Conservation (phyloP, 2,888 invertebrate species). For the Microplitis manilae region DNA sequence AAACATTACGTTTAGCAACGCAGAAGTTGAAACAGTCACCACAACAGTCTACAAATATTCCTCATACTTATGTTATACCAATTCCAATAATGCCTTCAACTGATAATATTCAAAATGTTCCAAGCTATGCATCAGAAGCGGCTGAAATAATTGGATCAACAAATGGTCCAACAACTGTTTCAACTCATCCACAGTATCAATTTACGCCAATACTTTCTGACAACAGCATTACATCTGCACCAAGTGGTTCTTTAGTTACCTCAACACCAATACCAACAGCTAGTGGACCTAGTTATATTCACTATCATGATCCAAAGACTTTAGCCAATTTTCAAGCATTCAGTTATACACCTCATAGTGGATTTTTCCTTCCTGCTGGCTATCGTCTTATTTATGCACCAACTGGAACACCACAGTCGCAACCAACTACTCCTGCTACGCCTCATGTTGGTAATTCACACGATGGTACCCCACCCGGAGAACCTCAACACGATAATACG, state of each 20-base stretch:
- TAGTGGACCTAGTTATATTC: constrained; percentile 53
- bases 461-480: constrained; percentile 67
- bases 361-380: constrained; percentile 68
- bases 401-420: constrained; percentile 62
- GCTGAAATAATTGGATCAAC: constrained; percentile 48
- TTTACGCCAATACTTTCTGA: constrained; percentile 55
- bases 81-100: constrained; percentile 68
- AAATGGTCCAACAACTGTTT: constrained; percentile 49
- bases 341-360: constrained; percentile 64
- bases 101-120: constrained; percentile 58
- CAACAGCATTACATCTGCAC: constrained; percentile 43
- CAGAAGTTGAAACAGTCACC: constrained; percentile 66
- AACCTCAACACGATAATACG: constrained; percentile 48
- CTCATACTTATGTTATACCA: constrained; percentile 69
- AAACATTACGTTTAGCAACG: constrained; percentile 67
- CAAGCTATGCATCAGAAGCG: constrained; percentile 38
- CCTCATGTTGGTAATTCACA: constrained; percentile 65
- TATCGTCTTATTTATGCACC: constrained; percentile 67
- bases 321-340: constrained; percentile 65
- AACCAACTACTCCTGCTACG: constrained; percentile 68
- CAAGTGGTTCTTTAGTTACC: constrained; percentile 53
- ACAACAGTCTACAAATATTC: constrained; percentile 55
- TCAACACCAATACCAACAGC: constrained; percentile 53
- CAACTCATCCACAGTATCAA: constrained; percentile 61
- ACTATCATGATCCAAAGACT: constrained; percentile 62